A percentile compares a stretch with the other conserved stretches of the same genome.
Conservation (phyloP, 2,888 invertebrate genomes). For the Melipona beecheii region DNA sequence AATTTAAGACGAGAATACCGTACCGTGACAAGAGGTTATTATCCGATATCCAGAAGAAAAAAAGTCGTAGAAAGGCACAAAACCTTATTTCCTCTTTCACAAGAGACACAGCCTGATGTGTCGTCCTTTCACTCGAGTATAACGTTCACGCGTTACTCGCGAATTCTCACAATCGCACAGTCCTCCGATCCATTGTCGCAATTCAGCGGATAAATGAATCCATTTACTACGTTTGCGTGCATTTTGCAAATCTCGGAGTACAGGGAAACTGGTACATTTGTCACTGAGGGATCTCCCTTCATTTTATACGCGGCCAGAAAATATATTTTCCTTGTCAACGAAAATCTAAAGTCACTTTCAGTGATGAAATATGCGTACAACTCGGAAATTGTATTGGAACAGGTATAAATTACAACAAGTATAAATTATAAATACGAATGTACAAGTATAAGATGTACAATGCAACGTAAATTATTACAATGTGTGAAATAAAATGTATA, state of each 20-base stretch:
- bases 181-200: not conserved
- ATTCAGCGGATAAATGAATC: not conserved
- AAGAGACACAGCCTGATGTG: constrained; percentile 4
- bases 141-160: not conserved
- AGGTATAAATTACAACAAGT: too few relatives aligned
- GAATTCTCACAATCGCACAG: too few relatives aligned
- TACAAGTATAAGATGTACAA: too few relatives aligned
- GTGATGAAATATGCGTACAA: too few relatives aligned
- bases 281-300: not conserved
- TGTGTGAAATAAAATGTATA: too few relatives aligned
- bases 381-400: too few relatives aligned
- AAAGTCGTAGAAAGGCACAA: not conserved
- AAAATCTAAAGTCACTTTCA: too few relatives aligned
- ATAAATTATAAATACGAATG: too few relatives aligned
- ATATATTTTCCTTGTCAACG: too few relatives aligned
- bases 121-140: not conserved
- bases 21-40: constrained; percentile 1
- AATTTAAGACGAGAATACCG: not conserved
- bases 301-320: too few relatives aligned
- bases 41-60: not conserved
- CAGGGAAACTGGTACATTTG: not conserved
- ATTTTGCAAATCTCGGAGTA: not conserved
- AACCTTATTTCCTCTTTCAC: not conserved
- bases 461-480: too few relatives aligned
- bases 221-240: too few relatives aligned